Evolutionary conservation across 2,113 vertebrate genomes (phyloP).

Genomic region (Chloebia gouldiae): DNA sequence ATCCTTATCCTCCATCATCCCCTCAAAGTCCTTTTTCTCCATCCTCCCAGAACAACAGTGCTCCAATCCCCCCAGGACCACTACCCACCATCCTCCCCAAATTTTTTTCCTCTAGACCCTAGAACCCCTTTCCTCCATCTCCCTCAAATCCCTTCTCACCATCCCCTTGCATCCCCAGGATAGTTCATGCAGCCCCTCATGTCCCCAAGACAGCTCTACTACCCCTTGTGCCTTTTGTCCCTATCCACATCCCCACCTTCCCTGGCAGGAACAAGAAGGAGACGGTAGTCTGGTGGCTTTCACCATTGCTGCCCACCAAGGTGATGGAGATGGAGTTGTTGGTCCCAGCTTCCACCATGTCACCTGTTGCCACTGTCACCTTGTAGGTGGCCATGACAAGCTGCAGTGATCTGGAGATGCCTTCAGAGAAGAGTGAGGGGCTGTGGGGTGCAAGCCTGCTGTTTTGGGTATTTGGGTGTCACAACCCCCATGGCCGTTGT

Average conservation of each 20-base stretch:
- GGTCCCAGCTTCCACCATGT: neutral
- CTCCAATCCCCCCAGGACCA: neutral
- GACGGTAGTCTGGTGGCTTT: neutral
- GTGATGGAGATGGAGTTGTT: neutral
- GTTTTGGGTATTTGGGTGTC: neutral
- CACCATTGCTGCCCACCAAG: neutral
- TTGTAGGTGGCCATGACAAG: neutral
- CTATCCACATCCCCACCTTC: neutral
- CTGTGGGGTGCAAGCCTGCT: neutral
- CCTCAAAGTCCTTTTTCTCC: neutral
- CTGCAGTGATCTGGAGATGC: neutral
- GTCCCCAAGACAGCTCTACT: neutral
- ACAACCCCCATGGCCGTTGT: neutral
- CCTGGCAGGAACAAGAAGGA: neutral
- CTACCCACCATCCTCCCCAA: neutral
- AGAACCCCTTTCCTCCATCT: neutral
- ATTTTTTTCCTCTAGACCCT: neutral
- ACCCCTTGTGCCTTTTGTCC: neutral
- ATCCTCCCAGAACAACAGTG: neutral
- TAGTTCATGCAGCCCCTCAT: neutral
- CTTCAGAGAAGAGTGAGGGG: neutral
- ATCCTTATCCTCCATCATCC: neutral
- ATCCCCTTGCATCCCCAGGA: neutral
- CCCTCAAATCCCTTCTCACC: neutral
- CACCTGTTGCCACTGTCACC: slow-evolving; percentile 5